phyloP scores from a whole-genome alignment of 1,140 invertebrate species.

The Palaemon carinicauda region DNA sequence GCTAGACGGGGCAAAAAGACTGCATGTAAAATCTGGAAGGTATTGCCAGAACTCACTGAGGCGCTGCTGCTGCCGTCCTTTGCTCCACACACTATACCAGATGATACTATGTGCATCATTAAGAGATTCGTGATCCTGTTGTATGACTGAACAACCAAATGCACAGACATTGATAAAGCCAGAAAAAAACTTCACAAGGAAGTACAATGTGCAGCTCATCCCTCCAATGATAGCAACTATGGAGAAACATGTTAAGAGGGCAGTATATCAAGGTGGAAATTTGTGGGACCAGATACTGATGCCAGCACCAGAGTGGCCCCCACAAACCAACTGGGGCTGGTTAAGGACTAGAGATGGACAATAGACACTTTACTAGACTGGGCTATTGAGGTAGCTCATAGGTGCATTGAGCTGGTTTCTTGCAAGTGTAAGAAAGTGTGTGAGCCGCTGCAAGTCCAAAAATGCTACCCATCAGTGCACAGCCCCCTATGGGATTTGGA shows the following conservation, averaged over 20 bases:
- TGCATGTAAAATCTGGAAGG: too few relatives aligned
- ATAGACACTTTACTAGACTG: background rate
- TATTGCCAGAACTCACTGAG: too few relatives aligned
- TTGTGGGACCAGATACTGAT: slow-evolving; percentile 28
- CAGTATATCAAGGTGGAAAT: slow-evolving; percentile 23
- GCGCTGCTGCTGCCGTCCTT: background rate
- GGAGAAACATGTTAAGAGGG: slow-evolving; percentile 26
- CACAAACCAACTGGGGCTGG: slow-evolving; percentile 16
- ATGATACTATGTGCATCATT: background rate
- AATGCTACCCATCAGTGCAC: slow-evolving; percentile 24
- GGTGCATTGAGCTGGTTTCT: slow-evolving; percentile 13
- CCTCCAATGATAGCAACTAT: slow-evolving; percentile 5
- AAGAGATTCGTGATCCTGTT: too few relatives aligned
- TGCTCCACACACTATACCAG: background rate
- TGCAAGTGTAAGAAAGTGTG: too few relatives aligned
- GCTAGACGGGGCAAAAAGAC: too few relatives aligned
- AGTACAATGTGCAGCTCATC: slow-evolving; percentile 8
- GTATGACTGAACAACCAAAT: too few relatives aligned
- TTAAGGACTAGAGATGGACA: background rate
- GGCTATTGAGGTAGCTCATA: background rate
- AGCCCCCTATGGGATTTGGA: background rate
- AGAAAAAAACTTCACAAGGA: background rate
- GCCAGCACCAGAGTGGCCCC: slow-evolving; percentile 10
- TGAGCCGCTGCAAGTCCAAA: slow-evolving; percentile 24
- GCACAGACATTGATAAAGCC: too few relatives aligned